A percentile compares a stretch with the other conserved stretches of the same genome.
These are phyloP conservation scores for Eremophila alpestris DNA, from an alignment of 2,797 vertebrate genomes.

Conservation along the genomic window DNA sequence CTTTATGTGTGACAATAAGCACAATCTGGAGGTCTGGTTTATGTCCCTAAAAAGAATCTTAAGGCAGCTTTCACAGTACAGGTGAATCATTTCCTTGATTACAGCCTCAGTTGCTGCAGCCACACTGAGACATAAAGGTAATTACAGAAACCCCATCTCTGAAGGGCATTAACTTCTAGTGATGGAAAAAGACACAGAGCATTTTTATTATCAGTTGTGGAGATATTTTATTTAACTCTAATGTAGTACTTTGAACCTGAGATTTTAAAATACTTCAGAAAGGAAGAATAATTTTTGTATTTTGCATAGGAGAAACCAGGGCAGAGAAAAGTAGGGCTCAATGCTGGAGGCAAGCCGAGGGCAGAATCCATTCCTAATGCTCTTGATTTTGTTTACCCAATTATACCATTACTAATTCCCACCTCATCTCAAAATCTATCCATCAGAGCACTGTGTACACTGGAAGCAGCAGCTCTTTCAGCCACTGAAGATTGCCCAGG, in stretches of 20 bases:
- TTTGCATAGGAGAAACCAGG: neutral
- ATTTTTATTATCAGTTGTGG: neutral
- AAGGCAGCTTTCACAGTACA: neutral
- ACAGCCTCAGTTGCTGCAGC: neutral
- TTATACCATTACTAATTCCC: neutral
- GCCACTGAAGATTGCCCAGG: neutral
- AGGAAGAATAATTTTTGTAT: neutral
- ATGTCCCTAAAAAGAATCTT: neutral
- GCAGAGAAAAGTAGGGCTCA: neutral
- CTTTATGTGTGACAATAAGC: neutral
- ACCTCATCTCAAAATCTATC: neutral
- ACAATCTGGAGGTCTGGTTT: neutral
- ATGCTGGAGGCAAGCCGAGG: neutral
- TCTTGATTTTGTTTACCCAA: neutral
- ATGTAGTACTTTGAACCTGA: neutral
- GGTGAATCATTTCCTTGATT: neutral
- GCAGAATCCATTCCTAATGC: neutral
- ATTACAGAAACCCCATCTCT: neutral
- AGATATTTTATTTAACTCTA: neutral
- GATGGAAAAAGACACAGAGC: neutral
- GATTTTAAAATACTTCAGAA: neutral
- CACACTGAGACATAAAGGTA: neutral
- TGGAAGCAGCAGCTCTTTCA: neutral
- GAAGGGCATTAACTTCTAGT: neutral
- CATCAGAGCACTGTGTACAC: neutral